Base-by-base conservation (phyloP, 1,140 invertebrate species). In the Ostrea denselamellosa region DNA sequence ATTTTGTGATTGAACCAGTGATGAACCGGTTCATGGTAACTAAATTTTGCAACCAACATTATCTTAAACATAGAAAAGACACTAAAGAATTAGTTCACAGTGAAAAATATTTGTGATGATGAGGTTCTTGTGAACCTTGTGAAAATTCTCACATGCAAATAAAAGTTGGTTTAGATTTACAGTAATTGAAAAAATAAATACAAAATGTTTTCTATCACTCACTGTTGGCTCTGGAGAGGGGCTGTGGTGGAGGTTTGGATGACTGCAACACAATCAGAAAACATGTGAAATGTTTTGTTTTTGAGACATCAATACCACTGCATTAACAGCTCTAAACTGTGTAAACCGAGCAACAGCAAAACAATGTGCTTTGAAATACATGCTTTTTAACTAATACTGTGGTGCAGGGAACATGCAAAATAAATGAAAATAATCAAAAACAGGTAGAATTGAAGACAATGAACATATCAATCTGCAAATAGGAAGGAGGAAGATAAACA, bases 211-310 rank as follows among this genome's bases (percentile, higher is more conserved):
- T 44, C 34, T 19, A 51, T 28, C 17, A 81, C 91, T 89, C 90
- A 92, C 91, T 92, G 83, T 85, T 85, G 28, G 90, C 88, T 89
- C 89, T 91, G 58, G 83, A 17, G 56, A 88, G 53, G 34, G 85
- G 89, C 51, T 83, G 71, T 83, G 87, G 87, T 81, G 81, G 82
- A 51, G 85, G 88, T 5, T 22, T 83, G 8, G 44, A 54, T 5
- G 82, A 83, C 44, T 83, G 28, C 8, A 83, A 83, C 9, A 81
- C 5, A 83, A 52, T 52, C 82, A 54, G 10, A 8, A 52, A 17
- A 8, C 12, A 53, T 83, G 17, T 8, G 7, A 12, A 12, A 28
- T 9, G 14, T 12, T 19, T 19, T 62, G 58, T 14, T n/a, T 62
- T n/a, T 62, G 14, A 17, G 14, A n/a, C 10, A 62, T 62, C 9